Evolutionary conservation across 2,797 vertebrate genomes (phyloP).

Genomic region (Lacerta bilineata): DNA sequence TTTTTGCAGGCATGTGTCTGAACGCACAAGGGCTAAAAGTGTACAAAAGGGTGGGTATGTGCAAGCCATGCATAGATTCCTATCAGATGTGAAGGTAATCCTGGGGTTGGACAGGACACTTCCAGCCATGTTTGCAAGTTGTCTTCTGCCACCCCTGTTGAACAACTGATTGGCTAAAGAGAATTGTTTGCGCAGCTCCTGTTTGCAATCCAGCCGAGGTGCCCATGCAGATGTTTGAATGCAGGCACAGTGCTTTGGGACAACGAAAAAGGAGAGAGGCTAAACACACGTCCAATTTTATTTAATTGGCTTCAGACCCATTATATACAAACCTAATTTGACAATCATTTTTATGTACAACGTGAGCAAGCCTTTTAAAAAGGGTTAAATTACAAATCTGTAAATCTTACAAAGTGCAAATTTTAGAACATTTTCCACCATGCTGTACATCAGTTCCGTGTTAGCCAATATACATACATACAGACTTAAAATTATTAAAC

Average conservation of each 20-base stretch:
- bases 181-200: not conserved
- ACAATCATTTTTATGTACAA: constrained; percentile 88
- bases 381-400: constrained; percentile 88
- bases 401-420: constrained; percentile 96
- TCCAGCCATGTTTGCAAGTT: too few relatives aligned
- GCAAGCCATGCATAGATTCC: not conserved
- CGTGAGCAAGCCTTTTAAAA: constrained; percentile 90
- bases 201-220: too few relatives aligned
- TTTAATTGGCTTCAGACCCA: constrained; percentile 83
- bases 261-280: constrained; percentile 54
- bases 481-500: constrained; percentile 71
- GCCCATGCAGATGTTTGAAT: not conserved
- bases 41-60: not conserved
- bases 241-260: not conserved
- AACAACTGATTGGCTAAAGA: too few relatives aligned
- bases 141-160: too few relatives aligned
- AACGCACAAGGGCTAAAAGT: too few relatives aligned
- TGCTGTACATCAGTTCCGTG: constrained; percentile 93
- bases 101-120: not conserved
- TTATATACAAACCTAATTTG: constrained; percentile 90
- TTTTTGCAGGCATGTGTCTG: too few relatives aligned
- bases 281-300: constrained; percentile 64
- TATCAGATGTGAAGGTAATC: not conserved
- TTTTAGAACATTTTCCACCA: constrained; percentile 88
- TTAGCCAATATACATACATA: constrained; percentile 91